phyloP scores from a whole-genome alignment of 2,797 vertebrate genomes.

The Delichon dasypus region DNA sequence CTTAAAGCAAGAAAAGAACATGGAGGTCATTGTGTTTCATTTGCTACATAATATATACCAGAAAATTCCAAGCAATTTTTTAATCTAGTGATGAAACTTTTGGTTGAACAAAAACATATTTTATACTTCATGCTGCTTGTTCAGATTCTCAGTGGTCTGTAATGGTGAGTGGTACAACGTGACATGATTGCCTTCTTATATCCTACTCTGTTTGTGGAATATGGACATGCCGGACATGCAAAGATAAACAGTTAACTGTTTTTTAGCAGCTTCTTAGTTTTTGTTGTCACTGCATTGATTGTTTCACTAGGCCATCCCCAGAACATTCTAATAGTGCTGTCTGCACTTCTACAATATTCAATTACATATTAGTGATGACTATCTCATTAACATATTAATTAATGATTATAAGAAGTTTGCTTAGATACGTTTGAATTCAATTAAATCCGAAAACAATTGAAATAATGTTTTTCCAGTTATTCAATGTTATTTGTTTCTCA shows the following conservation, averaged over 20 bases:
- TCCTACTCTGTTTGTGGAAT: background rate
- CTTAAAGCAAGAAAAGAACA: background rate
- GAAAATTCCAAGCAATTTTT: conserved; percentile 3
- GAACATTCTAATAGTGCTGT: background rate
- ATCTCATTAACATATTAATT: background rate
- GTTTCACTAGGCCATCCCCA: background rate
- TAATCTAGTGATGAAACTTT: conserved; percentile 3
- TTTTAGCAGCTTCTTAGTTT: background rate
- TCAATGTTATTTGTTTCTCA: background rate
- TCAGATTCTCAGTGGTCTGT: background rate
- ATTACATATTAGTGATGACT: background rate
- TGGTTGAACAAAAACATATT: background rate
- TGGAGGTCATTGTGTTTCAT: background rate
- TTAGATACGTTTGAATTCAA: background rate
- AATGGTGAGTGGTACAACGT: background rate
- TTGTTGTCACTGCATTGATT: background rate
- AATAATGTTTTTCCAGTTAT: background rate
- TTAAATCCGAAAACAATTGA: background rate
- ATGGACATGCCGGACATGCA: background rate
- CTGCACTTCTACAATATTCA: background rate
- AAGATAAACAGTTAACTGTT: background rate
- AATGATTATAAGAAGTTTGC: background rate
- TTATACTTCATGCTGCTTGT: background rate
- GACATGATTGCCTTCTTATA: background rate
- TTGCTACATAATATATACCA: background rate